These are phyloP conservation scores for Mobula hypostoma DNA, from an alignment of 2,113 vertebrate species.

Conservation along the genomic window DNA sequence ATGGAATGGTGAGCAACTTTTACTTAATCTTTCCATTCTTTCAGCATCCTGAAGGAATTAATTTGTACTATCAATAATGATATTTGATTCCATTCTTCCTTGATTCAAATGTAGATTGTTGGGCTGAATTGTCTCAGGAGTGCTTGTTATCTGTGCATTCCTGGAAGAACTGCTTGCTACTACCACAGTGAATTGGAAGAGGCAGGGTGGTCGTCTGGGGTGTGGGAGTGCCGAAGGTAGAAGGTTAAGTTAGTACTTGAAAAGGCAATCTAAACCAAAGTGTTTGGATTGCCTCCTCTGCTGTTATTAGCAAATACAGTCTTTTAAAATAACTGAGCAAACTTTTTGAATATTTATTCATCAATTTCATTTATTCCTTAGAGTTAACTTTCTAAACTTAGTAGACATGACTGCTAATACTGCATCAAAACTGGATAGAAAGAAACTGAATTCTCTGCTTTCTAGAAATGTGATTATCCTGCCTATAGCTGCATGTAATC, in stretches of 20 bases:
- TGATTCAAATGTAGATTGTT: not conserved
- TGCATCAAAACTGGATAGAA: not conserved
- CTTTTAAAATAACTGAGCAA: not conserved
- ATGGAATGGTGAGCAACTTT: constrained; percentile 73
- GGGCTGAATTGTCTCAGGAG: too few species aligned
- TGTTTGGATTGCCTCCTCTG: not conserved
- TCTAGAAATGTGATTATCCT: too few species aligned
- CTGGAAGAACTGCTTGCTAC: too few species aligned
- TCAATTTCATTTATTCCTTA: not conserved
- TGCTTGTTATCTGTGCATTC: too few species aligned
- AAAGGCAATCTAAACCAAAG: too few species aligned
- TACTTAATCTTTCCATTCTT: constrained; percentile 5
- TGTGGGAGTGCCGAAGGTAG: too few species aligned
- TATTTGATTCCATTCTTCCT: not conserved
- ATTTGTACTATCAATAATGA: not conserved
- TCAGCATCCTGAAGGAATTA: not conserved
- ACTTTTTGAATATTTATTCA: not conserved
- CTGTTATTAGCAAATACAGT: not conserved
- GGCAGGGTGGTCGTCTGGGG: too few species aligned
- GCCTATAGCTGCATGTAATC: not conserved
- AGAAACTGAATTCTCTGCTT: not conserved
- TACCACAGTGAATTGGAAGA: too few species aligned
- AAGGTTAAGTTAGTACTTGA: too few species aligned
- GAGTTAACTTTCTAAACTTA: not conserved
- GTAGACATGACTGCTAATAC: not conserved